Conservation (phyloP, 2,113 vertebrate species). For the Tor tambroides region DNA sequence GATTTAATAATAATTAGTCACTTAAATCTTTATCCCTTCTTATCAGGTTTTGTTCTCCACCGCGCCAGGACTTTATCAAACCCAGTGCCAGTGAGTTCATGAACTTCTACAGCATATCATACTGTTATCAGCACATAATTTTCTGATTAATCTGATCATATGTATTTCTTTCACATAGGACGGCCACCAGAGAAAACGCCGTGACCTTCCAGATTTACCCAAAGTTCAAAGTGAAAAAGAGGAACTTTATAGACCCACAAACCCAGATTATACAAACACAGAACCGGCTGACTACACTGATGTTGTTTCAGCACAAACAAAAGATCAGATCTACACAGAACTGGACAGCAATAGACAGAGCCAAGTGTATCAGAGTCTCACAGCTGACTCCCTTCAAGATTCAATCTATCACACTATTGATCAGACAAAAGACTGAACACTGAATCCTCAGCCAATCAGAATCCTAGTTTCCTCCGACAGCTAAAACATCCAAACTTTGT, state of each 20-base stretch:
- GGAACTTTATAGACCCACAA: not conserved
- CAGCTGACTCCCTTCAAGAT: not conserved
- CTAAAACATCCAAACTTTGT: not conserved
- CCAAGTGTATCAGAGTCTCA: slow-evolving; percentile 3
- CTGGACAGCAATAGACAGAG: not conserved
- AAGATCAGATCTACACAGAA: slow-evolving; percentile 2
- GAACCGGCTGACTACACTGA: not conserved
- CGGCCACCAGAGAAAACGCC: not conserved
- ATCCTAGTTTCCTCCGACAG: not conserved
- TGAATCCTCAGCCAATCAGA: not conserved
- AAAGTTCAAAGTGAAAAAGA: not conserved
- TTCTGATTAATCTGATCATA: not conserved
- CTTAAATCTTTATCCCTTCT: not conserved
- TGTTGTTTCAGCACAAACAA: not conserved
- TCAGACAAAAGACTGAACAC: not conserved
- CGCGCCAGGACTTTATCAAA: not conserved
- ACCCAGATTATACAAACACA: not conserved
- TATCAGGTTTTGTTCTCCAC: not conserved
- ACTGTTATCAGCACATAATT: not conserved
- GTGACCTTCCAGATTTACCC: not conserved
- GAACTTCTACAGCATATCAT: not conserved
- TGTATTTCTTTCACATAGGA: not conserved
- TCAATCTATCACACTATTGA: slow-evolving; percentile 2
- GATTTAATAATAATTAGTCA: not conserved
- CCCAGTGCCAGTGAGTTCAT: not conserved